Conservation (phyloP, 2,797 vertebrate species). For the Gila robusta region DNA sequence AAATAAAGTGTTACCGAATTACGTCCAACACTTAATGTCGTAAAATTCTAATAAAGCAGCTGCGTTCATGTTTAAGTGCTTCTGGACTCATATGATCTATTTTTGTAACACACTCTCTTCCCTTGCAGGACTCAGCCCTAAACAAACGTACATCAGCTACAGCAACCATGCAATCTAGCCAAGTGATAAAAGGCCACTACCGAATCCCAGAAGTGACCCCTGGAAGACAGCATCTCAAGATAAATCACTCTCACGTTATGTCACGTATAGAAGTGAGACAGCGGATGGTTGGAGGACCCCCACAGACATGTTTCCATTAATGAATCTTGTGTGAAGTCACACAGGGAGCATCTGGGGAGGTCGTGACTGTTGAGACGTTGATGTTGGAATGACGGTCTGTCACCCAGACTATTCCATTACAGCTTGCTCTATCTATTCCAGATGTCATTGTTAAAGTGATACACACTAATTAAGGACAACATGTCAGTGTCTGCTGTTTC, state of each 20-base stretch:
- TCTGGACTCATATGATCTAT: conserved; percentile 5
- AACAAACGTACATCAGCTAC: conserved; percentile 99
- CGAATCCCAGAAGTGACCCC: conserved; percentile 68
- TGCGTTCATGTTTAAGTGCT: not conserved
- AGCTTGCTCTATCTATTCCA: conserved; percentile 53
- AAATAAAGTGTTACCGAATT: not conserved
- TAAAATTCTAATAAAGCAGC: not conserved
- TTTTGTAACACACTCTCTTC: conserved; percentile 63
- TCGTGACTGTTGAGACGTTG: conserved; percentile 51
- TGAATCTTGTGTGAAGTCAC: conserved; percentile 57
- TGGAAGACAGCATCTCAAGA: conserved; percentile 63
- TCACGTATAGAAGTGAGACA: conserved; percentile 57
- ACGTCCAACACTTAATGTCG: not conserved
- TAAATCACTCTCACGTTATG: conserved; percentile 62
- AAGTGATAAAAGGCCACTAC: conserved; percentile 66
- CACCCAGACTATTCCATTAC: conserved; percentile 55
- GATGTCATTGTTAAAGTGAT: conserved; percentile 54
- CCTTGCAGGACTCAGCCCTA: conserved; percentile 90
- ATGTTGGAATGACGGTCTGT: conserved; percentile 53
- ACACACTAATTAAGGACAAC: conserved; percentile 51
- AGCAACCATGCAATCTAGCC: conserved; percentile 97
- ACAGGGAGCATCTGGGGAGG: conserved; percentile 47
- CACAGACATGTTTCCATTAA: conserved; percentile 55
- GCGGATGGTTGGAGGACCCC: conserved; percentile 45
- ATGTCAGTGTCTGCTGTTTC: conserved; percentile 51